Evolutionary conservation across 2,113 vertebrate genomes (phyloP), one percentile per base, ranked within the genome.

Genomic region (Peromyscus leucopus): DNA sequence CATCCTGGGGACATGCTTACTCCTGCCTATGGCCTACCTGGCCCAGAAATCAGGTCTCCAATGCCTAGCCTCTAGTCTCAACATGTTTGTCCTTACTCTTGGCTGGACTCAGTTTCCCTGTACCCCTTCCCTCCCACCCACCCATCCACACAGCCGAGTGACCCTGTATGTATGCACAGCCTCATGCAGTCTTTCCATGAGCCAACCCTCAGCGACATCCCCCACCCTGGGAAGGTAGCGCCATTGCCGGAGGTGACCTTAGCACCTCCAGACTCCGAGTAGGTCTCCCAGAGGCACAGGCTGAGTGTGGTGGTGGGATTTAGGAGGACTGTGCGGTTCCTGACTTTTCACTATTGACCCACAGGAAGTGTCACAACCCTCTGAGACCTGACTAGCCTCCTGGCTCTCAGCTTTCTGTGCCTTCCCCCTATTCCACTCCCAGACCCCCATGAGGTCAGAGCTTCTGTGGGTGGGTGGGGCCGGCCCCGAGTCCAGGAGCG

Each of bases 61-160:
- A 42, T 33, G 48, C 28, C 71, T 48, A 57, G 31, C 2, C 46
- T 95, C 95, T 46, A 51, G 67, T 22, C 67, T 13, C 24, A 39
- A 22, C 22, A 36, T 91, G 72, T 4, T 78, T 85, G 59, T 46
- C 28, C 9, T 72, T 78, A 17, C 13, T 74, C 51, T 61, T 88
- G 63, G 67, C 4, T 16, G 63, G 61, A 84, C 57, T 91, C 92
- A 16, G n/a, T 76, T 78, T 94, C 85, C 85, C 85, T 65, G 10
- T 7, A 48, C 21, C 12, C 21, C 24, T 33, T 2, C 48, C 15
- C 79, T 1, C 26, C 31, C 42, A 16, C 71, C 8, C 76, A 31
- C 78, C 15, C 12, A 48, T 24, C 15, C 76, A 12, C 7, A 11
- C 5, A 4, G 24, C 61, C 13, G 42, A 48, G 26, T 21, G 33